Conservation (phyloP, 2,797 vertebrate genomes). For the Staurois parvus region DNA sequence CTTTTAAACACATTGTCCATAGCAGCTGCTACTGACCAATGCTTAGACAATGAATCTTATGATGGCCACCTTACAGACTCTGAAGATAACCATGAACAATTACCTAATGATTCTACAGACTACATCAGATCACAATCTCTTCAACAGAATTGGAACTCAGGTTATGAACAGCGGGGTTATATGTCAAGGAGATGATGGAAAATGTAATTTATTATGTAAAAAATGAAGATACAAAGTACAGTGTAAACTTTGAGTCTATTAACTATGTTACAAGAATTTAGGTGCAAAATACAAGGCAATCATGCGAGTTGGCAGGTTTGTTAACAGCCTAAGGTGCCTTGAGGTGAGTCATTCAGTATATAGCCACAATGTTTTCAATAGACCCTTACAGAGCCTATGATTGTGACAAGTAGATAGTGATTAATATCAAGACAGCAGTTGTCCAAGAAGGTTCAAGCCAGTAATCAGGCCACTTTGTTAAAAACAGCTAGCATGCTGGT, state of each 20-base stretch:
- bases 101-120: not conserved
- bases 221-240: not conserved
- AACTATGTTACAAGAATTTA: not conserved
- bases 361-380: too few relatives aligned
- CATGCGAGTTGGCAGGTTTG: not conserved
- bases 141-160: not conserved
- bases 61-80: conserved; percentile 9
- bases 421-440: too few relatives aligned
- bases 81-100: not conserved
- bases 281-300: not conserved
- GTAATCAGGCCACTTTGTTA: too few relatives aligned
- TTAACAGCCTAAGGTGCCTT: not conserved
- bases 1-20: conserved; percentile 26
- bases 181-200: conserved; percentile 14
- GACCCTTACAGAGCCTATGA: too few relatives aligned
- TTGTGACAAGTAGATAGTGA: too few relatives aligned
- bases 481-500: too few relatives aligned
- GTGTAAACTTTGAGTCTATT: not conserved
- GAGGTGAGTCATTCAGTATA: too few relatives aligned
- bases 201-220: not conserved
- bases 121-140: not conserved
- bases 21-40: not conserved
- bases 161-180: conserved; percentile 36
- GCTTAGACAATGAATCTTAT: conserved; percentile 14
- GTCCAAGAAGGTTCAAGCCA: too few relatives aligned